These are phyloP conservation scores for Gryon sp. DNA, from an alignment of 1,140 invertebrate genomes.

Conservation along the genomic window DNA sequence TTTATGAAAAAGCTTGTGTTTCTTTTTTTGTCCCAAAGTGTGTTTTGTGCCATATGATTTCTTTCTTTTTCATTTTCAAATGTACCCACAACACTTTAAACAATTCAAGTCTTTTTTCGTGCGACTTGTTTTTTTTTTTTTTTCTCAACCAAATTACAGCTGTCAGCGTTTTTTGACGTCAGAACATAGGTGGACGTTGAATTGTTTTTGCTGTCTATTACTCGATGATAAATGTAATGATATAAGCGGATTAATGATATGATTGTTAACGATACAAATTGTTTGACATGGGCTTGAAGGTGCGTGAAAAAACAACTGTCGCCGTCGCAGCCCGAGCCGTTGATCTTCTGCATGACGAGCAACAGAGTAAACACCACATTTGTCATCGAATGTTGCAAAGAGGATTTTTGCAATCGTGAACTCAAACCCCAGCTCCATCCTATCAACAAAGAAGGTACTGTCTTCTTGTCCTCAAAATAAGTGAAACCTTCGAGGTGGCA, in stretches of 20 bases:
- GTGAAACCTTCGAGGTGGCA: slow-evolving; percentile 71
- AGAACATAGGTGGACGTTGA: no score
- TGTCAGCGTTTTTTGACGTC: no score
- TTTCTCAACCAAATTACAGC: no score
- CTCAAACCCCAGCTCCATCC: slow-evolving; percentile 80
- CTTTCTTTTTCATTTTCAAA: no score
- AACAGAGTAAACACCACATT: slow-evolving; percentile 80
- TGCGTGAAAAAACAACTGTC: slow-evolving; percentile 77
- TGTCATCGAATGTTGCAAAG: slow-evolving; percentile 84
- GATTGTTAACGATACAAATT: slow-evolving; percentile 72
- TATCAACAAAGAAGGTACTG: slow-evolving; percentile 78
- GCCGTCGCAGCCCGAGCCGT: slow-evolving; percentile 77
- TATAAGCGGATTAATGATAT: no score
- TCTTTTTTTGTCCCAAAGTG: slow-evolving; percentile 21
- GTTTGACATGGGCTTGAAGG: slow-evolving; percentile 77
- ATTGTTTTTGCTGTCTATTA: no score
- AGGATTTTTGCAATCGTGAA: slow-evolving; percentile 83
- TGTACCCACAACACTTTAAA: no score
- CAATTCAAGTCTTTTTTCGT: no score
- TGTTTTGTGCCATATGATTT: slow-evolving; percentile 19
- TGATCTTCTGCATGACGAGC: slow-evolving; percentile 79
- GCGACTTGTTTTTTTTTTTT: background rate
- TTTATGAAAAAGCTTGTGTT: slow-evolving; percentile 25
- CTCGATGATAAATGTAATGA: slow-evolving; percentile 24
- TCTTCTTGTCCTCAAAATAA: slow-evolving; percentile 67